Percentiles rank a stretch among this genome's conserved stretches.
Evolutionary conservation across 1,140 invertebrate genomes (phyloP).

Genomic region (Lucilia cuprina): DNA sequence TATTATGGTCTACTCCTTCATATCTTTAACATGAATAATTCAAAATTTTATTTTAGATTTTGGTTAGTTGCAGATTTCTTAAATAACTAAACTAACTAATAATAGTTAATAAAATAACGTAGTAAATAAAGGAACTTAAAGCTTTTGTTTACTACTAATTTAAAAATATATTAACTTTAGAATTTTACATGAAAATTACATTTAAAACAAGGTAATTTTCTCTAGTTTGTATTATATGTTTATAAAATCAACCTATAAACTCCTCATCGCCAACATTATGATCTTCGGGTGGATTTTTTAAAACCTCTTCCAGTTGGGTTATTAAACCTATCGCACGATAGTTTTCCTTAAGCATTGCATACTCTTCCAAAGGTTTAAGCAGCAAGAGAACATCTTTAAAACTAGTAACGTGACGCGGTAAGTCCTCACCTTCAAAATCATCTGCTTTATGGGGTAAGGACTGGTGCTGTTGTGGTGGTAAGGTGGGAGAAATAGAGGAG

Average conservation of each 20-base stretch:
- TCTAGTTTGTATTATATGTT: neutral
- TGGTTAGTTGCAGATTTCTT: neutral
- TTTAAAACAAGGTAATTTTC: constrained; percentile 9
- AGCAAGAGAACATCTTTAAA: constrained; percentile 55
- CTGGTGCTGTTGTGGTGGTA: neutral
- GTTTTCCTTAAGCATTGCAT: constrained; percentile 55
- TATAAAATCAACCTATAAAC: neutral
- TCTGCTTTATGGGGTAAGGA: neutral
- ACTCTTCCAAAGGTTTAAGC: constrained; percentile 57
- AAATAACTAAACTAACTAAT: neutral
- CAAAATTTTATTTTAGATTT: neutral
- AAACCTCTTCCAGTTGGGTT: constrained; percentile 55
- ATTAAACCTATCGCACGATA: constrained; percentile 58
- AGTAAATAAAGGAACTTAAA: neutral
- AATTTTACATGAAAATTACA: neutral
- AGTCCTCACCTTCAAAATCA: constrained; percentile 35
- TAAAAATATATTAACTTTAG: neutral
- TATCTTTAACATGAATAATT: neutral
- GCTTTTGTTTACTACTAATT: neutral
- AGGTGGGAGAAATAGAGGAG: neutral
- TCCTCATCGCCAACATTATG: neutral
- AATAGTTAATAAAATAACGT: neutral
- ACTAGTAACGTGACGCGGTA: constrained; percentile 47
- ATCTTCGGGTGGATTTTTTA: constrained; percentile 40
- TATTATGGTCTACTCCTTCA: no score